Base-by-base conservation (phyloP, 2,888 invertebrate species). In the Scaptomyza polygonia region DNA sequence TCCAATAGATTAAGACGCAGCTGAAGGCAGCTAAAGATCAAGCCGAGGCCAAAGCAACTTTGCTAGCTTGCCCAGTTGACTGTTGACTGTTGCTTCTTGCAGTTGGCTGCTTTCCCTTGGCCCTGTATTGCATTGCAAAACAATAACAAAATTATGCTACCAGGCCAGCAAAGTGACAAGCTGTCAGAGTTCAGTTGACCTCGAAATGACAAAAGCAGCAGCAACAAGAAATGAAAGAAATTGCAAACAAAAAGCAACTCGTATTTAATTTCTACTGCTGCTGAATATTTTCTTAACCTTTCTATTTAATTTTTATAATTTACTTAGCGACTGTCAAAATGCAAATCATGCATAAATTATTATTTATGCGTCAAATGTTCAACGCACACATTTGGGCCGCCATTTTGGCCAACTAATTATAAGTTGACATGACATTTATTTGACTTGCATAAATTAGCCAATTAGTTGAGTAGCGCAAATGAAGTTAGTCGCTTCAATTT, bases 391-490 rank as follows among this genome's bases (percentile, higher is more conserved):
- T 57, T 42, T 39, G 58, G 51, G 62, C 36, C 42, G 44, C 55
- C 56, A 63, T 61, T 70, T 70, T 65, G 56, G 57, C 71, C 61
- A 70, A 84, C 81, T 82, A 86, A 82, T 88, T 88, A 84, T 82
- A 68, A 86, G 88, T 77, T 80, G 82, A 82, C 82, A 76, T 88
- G 88, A 74, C 82, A 86, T 86, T 82, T 84, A 88, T 82, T 82
- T 82, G 88, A 71, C 82, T 84, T 82, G 88, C 82, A 82, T 82
- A 82, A 88, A 88, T 82, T 82, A 82, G 81, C 67, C 88, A 82
- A 82, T 82, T 82, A 82, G 82, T 84, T 73, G 84, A 70, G 69
- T 58, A 61, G 63, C 79, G 72, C 57, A 77, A 82, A 83, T 86
- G 61, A 83, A 82, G 87, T 87, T 69, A 43, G 63, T 69, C 42